These are phyloP conservation scores for Apotomis turbidana DNA, from an alignment of 2,888 invertebrate genomes.

Conservation along the genomic window DNA sequence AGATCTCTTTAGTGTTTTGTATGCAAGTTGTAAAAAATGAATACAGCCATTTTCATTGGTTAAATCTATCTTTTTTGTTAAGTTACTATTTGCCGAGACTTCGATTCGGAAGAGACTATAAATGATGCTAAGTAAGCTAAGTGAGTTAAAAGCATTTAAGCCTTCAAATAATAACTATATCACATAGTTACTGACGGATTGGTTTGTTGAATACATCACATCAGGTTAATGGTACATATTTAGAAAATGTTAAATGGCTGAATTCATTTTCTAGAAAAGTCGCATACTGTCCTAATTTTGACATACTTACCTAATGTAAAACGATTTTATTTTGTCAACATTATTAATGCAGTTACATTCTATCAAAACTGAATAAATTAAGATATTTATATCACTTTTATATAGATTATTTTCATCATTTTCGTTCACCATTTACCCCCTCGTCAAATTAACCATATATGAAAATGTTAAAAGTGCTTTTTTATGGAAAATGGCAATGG, in stretches of 20 bases:
- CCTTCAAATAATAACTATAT: too few species aligned
- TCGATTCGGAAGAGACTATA: too few species aligned
- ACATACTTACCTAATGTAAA: conserved; percentile 51
- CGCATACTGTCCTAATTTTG: conserved; percentile 55
- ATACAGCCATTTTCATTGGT: conserved; percentile 18
- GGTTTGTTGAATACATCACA: background rate
- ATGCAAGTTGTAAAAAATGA: conserved; percentile 33
- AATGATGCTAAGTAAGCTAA: too few species aligned
- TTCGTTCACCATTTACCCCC: background rate
- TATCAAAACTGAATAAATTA: conserved; percentile 74
- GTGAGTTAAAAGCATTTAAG: too few species aligned
- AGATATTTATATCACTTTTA: conserved; percentile 68
- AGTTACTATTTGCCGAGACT: too few species aligned
- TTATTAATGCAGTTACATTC: conserved; percentile 72
- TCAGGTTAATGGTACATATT: background rate
- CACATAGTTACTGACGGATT: background rate
- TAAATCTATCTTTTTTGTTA: background rate
- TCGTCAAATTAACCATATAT: background rate
- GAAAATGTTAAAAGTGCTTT: too few species aligned
- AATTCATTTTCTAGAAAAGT: conserved; percentile 42
- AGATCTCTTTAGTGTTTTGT: conserved; percentile 38
- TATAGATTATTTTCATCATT: conserved; percentile 37
- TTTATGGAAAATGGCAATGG: too few species aligned
- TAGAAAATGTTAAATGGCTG: conserved; percentile 27
- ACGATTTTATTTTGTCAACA: conserved; percentile 65